Evolutionary conservation across 2,888 invertebrate species (phyloP), one percentile per base, ranked within the genome.

Genomic region (Alsophila aescularia): DNA sequence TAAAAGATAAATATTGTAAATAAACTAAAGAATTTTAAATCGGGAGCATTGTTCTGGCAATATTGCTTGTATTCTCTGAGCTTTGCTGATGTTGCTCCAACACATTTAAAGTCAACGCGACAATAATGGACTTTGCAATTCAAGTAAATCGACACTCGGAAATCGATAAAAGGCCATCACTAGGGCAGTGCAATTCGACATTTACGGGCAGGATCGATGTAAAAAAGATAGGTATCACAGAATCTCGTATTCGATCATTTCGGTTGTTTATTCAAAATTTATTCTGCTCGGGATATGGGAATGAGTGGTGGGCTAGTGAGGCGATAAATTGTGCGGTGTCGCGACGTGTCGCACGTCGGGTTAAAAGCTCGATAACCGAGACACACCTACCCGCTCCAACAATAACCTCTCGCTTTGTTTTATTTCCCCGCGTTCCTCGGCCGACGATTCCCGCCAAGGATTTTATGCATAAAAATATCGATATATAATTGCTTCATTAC

Each of bases 401-500:
- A 91, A 90, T 90, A 89, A 87, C 85, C 85, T 75, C 75, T 70
- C 62, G 79, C 83, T 87, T 89, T 90, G 87, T 88, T 89, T 91
- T 90, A 88, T 90, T 91, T 90, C 76, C 77, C 75, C 77, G 69
- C 79, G 80, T 75, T 78, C 79, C 77, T 73, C 40, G 77, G 70
- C 79, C 79, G 81, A 76, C 85, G 83, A 88, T 87, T 88, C 85
- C 86, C 87, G 80, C 88, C 83, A 85, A 88, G 88, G 85, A 88
- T 91, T 90, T 90, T 90, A 90, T 90, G 91, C 90, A 90, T 88
- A 90, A 90, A 91, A 90, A 90, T 91, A 91, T 90, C 90, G 91
- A 90, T 91, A 89, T 91, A 91, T 91, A 91, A 91, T 91, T 91
- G 91, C 91, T 91, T 91, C 91, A 91, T 91, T 91, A 91, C 91